A percentile compares a stretch with the other conserved stretches of the same genome.
Conservation (phyloP, 1,140 invertebrate genomes). For the Drosophila kepulauana region DNA sequence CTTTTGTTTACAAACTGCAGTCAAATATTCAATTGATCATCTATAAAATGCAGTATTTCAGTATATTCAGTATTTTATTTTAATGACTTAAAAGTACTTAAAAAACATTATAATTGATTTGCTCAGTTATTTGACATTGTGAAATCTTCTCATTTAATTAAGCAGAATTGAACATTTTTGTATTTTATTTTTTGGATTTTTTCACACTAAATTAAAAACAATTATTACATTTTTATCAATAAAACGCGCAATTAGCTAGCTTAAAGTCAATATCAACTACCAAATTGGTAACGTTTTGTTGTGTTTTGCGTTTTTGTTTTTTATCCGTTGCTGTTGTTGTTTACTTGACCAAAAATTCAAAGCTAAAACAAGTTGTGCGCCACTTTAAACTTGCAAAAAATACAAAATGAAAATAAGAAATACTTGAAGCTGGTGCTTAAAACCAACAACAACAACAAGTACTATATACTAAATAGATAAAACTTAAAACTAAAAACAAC, state of each 20-base stretch:
- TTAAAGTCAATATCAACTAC: conserved; percentile 80
- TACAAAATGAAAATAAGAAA: background rate
- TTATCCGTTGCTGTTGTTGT: conserved; percentile 12
- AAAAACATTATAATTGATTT: too few species aligned
- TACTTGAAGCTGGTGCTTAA: conserved; percentile 19
- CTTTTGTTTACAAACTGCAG: too few species aligned
- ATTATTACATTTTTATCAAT: conserved; percentile 46
- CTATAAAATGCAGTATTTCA: too few species aligned
- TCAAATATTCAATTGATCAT: too few species aligned
- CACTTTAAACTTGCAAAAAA: conserved; percentile 35
- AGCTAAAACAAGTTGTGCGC: conserved; percentile 57
- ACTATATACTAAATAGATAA: conserved; percentile 35
- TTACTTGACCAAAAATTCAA: conserved; percentile 50
- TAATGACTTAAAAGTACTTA: too few species aligned
- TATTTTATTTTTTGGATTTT: background rate
- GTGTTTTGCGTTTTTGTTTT: conserved; percentile 15
- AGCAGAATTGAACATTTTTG: background rate
- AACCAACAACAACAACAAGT: conserved; percentile 39
- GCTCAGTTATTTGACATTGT: background rate
- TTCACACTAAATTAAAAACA: conserved; percentile 41
- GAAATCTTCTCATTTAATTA: background rate
- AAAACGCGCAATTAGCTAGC: conserved; percentile 66
- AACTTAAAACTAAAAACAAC: conserved; percentile 23
- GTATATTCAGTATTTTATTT: too few species aligned
- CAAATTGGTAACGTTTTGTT: conserved; percentile 59